Percentiles rank a stretch among this genome's conserved stretches.
Evolutionary conservation across 2,888 invertebrate species (phyloP).

Genomic region (Epinotia bilunana): DNA sequence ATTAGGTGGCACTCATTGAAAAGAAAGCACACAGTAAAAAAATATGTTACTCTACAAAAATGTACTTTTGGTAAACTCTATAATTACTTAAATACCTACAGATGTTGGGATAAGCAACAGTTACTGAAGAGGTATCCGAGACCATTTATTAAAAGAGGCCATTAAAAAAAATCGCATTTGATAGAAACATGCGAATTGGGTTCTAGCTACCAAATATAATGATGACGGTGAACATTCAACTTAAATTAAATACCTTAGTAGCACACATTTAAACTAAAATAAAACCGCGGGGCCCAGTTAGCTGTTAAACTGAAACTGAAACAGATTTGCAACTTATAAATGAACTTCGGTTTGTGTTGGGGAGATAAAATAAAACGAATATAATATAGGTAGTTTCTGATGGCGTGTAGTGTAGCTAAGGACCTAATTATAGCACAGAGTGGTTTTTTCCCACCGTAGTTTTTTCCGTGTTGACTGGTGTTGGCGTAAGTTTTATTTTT

Average conservation of each 20-base stretch:
- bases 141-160: background rate
- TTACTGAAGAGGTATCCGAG: background rate
- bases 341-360: background rate
- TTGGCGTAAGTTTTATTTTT: constrained; percentile 10
- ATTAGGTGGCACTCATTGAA: too few relatives aligned
- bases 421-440: background rate
- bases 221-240: background rate
- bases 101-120: background rate
- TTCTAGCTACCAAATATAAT: background rate
- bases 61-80: background rate
- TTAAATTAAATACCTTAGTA: background rate
- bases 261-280: too few relatives aligned
- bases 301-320: too few relatives aligned
- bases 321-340: background rate
- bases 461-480: constrained; percentile 1
- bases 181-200: background rate
- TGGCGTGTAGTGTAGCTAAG: too few relatives aligned
- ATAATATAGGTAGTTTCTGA: too few relatives aligned
- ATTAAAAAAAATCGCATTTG: background rate
- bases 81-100: background rate
- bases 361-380: background rate
- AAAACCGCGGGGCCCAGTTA: too few relatives aligned
- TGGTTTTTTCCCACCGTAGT: background rate
- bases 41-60: background rate
- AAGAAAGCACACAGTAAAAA: too few relatives aligned